Evolutionary conservation across 2,797 vertebrate species (phyloP).

Genomic region (Molossus molossus): DNA sequence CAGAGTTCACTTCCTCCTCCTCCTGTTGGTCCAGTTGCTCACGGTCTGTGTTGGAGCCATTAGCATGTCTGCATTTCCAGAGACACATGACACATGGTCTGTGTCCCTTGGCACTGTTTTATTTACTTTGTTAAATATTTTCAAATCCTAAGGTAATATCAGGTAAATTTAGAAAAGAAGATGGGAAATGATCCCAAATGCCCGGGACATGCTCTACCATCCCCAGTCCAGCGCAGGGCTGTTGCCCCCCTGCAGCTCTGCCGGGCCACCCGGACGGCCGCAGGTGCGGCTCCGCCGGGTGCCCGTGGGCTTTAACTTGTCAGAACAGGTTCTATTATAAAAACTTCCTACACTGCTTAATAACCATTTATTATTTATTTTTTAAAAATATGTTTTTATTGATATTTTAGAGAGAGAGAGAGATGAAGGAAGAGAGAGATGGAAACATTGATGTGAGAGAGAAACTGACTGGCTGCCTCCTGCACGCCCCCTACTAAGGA

Average conservation of each 20-base stretch:
- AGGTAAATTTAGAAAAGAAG: neutral
- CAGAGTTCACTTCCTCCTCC: neutral
- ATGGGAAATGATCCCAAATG: neutral
- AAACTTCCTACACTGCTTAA: neutral
- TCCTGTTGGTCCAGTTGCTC: neutral
- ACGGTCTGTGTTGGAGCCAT: neutral
- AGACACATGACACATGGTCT: neutral
- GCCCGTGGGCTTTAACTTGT: neutral
- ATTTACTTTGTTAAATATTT: neutral
- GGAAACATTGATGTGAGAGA: no score
- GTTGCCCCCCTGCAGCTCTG: neutral
- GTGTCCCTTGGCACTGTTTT: neutral
- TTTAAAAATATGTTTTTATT: no score
- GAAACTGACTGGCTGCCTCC: no score
- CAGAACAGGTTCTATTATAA: no score
- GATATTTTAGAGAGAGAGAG: no score
- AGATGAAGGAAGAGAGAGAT: no score
- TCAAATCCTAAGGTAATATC: neutral
- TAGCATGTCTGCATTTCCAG: neutral
- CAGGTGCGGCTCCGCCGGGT: neutral
- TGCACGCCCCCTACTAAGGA: no score
- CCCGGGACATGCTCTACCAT: neutral
- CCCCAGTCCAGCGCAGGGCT: neutral
- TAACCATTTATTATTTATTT: no score
- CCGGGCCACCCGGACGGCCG: neutral